phyloP scores from a whole-genome alignment of 1,140 invertebrate genomes.

The Coenobita brevimanus region DNA sequence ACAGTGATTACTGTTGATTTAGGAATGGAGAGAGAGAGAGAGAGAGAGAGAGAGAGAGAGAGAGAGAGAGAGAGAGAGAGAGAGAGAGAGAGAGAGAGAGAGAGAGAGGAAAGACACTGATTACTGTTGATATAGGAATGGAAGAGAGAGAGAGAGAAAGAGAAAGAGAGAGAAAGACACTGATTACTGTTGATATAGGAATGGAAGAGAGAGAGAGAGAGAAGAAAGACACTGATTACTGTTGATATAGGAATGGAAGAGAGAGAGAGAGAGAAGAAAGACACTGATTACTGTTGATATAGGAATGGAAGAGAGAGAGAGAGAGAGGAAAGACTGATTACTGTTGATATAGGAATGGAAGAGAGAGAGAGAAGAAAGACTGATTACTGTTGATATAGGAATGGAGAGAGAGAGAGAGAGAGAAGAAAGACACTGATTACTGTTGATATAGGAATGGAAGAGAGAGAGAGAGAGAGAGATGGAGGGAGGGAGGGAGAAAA shows the following conservation, averaged over 20 bases:
- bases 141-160: not conserved
- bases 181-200: not conserved
- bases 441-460: no score
- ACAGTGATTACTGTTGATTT: not conserved
- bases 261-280: not conserved
- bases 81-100: not conserved
- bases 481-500: conserved; percentile 1
- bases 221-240: no score
- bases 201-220: not conserved
- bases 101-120: not conserved
- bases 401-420: not conserved
- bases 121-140: not conserved
- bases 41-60: conserved; percentile 21
- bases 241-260: not conserved
- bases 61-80: not conserved
- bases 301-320: not conserved
- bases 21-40: not conserved
- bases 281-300: not conserved
- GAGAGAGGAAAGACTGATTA: not conserved
- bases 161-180: not conserved
- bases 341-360: not conserved
- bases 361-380: not conserved
- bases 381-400: not conserved
- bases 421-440: no score
- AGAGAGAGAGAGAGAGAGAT: not conserved